phyloP scores from a whole-genome alignment of 1,140 invertebrate genomes.

The Trypoxylus dichotomus region DNA sequence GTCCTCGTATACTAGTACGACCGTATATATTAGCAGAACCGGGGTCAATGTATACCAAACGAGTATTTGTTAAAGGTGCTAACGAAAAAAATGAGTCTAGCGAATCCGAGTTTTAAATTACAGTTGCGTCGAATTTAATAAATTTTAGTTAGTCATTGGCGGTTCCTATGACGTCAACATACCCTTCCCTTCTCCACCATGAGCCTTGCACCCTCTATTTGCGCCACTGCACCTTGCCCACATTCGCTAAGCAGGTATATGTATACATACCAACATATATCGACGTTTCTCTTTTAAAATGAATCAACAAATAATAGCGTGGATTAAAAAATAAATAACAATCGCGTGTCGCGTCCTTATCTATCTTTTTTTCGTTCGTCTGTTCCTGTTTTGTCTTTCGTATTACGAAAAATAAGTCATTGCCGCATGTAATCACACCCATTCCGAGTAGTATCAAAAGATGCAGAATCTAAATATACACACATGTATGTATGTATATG shows the following conservation, averaged over 20 bases:
- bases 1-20: too few relatives aligned
- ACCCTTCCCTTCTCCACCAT: neutral
- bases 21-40: neutral
- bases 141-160: constrained; percentile 18
- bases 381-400: neutral
- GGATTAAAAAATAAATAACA: neutral
- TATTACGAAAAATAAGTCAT: constrained; percentile 9
- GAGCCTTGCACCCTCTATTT: constrained; percentile 6
- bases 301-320: neutral
- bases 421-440: neutral
- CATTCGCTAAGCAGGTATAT: neutral
- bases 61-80: constrained; percentile 3
- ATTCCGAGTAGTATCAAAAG: neutral
- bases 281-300: neutral
- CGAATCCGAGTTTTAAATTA: neutral
- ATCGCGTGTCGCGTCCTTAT: neutral
- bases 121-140: constrained; percentile 15
- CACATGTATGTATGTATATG: neutral
- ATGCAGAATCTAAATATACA: neutral
- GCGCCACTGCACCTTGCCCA: constrained; percentile 4
- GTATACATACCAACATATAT: neutral
- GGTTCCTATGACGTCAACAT: constrained; percentile 4
- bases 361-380: neutral
- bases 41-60: neutral
- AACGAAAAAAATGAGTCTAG: neutral